These are phyloP conservation scores for Pyrrhosoma nymphula DNA, from an alignment of 2,888 invertebrate species.

Conservation along the genomic window DNA sequence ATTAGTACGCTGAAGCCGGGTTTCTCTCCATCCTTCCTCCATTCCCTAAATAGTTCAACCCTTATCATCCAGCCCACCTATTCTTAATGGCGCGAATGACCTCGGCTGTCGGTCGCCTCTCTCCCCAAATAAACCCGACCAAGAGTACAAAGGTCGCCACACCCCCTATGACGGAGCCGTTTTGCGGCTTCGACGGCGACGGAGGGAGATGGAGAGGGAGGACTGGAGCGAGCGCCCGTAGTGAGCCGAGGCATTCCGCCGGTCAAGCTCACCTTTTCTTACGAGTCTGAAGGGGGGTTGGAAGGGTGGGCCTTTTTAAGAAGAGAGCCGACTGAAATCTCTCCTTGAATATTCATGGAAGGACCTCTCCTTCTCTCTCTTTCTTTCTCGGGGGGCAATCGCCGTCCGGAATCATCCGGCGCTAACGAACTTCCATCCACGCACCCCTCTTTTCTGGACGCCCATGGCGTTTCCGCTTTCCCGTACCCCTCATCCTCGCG, in stretches of 20 bases:
- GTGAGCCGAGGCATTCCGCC: not conserved
- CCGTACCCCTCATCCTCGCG: not conserved
- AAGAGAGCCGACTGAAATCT: conserved; percentile 59
- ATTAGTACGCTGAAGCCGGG: too few species aligned
- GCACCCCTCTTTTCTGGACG: not conserved
- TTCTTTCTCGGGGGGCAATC: not conserved
- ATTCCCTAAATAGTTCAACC: too few species aligned
- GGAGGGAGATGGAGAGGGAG: not conserved
- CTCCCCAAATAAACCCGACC: not conserved
- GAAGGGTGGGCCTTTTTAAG: conserved; percentile 41
- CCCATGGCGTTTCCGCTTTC: not conserved
- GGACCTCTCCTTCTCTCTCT: not conserved
- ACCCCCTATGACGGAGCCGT: not conserved
- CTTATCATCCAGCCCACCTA: too few species aligned
- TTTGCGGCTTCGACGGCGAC: not conserved
- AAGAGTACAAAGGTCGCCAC: not conserved
- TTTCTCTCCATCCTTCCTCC: too few species aligned
- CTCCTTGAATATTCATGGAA: conserved; percentile 61
- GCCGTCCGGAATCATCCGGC: conserved; percentile 29
- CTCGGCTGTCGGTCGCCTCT: not conserved
- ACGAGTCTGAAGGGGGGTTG: conserved; percentile 14
- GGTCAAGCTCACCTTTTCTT: not conserved
- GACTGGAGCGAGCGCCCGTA: not conserved
- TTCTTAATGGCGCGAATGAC: too few species aligned
- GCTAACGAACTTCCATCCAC: conserved; percentile 44